Percentiles rank a stretch among this genome's conserved stretches.
These are phyloP conservation scores for Lepidotrigona ventralis DNA, from an alignment of 1,140 invertebrate genomes.

Conservation along the genomic window DNA sequence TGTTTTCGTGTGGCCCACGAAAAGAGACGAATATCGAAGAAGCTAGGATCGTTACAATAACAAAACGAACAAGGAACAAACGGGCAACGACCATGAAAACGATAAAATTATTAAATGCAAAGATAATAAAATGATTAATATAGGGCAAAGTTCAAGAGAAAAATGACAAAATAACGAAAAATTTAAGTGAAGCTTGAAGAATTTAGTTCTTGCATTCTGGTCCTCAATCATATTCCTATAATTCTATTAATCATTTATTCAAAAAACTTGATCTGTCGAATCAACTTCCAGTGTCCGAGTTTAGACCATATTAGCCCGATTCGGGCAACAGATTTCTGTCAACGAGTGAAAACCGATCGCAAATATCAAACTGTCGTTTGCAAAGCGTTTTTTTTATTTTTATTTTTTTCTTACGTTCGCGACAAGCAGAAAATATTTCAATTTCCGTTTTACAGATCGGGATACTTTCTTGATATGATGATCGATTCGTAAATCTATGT, in stretches of 20 bases:
- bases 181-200: too few species aligned
- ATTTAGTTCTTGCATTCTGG: too few species aligned
- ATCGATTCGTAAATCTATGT: background rate
- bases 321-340: too few species aligned
- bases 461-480: background rate
- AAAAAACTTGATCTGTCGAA: background rate
- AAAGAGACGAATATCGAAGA: background rate
- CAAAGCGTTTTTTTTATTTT: too few species aligned
- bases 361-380: conserved; percentile 8
- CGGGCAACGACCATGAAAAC: too few species aligned
- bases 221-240: background rate
- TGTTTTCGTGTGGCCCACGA: background rate
- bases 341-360: background rate
- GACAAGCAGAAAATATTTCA: background rate
- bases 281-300: background rate
- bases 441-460: background rate
- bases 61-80: too few species aligned
- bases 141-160: background rate
- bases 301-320: background rate
- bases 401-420: background rate
- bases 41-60: background rate
- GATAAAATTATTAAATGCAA: too few species aligned
- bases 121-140: conserved; percentile 16
- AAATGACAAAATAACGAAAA: background rate
- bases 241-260: background rate